These are phyloP conservation scores for Apamea sordens DNA, from an alignment of 2,888 invertebrate genomes.

Conservation along the genomic window DNA sequence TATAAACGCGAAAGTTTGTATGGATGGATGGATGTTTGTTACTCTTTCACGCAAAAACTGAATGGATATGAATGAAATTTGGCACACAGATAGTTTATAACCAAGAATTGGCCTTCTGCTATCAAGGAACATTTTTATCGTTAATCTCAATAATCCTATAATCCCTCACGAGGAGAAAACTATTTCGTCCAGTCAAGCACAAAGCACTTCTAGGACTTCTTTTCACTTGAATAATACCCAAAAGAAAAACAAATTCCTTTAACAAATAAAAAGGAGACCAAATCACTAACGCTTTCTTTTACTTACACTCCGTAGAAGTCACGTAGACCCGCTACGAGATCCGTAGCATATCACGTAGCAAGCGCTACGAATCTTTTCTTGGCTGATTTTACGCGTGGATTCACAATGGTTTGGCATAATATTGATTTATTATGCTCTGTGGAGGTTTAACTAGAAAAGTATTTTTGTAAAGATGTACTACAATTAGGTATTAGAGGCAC, in stretches of 20 bases:
- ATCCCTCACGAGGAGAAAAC: not conserved
- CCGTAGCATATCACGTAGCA: constrained; percentile 61
- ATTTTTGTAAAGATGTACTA: not conserved
- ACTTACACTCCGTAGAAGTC: constrained; percentile 34
- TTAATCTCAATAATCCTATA: constrained; percentile 4
- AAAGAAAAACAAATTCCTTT: constrained; percentile 1
- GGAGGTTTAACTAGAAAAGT: not conserved
- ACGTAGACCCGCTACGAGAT: constrained; percentile 56
- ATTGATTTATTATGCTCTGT: constrained; percentile 28
- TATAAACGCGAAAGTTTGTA: too few species aligned
- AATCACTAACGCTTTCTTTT: constrained; percentile 29
- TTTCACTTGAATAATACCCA: not conserved
- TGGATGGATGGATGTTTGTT: too few species aligned
- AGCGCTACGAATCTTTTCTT: constrained; percentile 55
- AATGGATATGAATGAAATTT: too few species aligned
- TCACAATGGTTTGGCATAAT: not conserved
- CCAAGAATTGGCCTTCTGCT: not conserved
- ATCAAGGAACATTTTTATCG: not conserved
- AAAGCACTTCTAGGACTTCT: constrained; percentile 2
- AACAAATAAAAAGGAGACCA: not conserved
- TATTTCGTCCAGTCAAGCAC: not conserved
- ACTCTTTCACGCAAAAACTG: too few species aligned
- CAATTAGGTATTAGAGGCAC: not conserved
- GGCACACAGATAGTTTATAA: too few species aligned
- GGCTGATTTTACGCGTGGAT: not conserved